Evolutionary conservation across 2,113 vertebrate genomes (phyloP).

Genomic region (Crotalus tigris): DNA sequence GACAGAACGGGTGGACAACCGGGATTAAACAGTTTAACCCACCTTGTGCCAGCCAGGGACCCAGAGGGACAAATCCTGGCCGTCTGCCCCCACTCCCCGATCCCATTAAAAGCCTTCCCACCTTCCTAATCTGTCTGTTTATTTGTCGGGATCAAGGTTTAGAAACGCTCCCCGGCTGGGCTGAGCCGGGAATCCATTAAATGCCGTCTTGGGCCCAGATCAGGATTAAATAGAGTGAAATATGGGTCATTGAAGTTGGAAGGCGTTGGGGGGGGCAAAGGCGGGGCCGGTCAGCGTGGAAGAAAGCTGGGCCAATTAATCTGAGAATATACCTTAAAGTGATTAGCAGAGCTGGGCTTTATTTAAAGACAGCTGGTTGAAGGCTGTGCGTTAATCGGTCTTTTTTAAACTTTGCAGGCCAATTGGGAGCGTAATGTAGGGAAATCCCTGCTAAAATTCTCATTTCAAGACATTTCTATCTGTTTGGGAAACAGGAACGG

Average conservation of each 20-base stretch:
- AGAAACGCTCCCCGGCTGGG: background rate
- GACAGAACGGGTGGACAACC: background rate
- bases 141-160: background rate
- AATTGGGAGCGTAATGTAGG: background rate
- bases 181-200: slow-evolving; percentile 8
- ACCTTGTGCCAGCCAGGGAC: background rate
- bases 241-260: background rate
- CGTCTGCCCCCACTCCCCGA: background rate
- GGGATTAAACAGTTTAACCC: slow-evolving; percentile 10
- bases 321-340: background rate
- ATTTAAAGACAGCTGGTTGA: background rate
- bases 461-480: background rate
- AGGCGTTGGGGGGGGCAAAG: background rate
- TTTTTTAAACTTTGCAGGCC: background rate
- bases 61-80: background rate
- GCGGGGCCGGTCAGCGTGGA: too few species aligned
- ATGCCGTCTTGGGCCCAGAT: background rate
- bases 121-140: background rate
- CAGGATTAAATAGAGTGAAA: background rate
- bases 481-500: background rate
- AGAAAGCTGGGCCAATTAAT: background rate
- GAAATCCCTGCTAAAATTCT: background rate
- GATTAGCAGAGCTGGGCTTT: background rate
- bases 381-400: background rate
- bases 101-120: slow-evolving; percentile 29